Conservation (phyloP, 2,888 invertebrate genomes). For the Rhingia rostrata region DNA sequence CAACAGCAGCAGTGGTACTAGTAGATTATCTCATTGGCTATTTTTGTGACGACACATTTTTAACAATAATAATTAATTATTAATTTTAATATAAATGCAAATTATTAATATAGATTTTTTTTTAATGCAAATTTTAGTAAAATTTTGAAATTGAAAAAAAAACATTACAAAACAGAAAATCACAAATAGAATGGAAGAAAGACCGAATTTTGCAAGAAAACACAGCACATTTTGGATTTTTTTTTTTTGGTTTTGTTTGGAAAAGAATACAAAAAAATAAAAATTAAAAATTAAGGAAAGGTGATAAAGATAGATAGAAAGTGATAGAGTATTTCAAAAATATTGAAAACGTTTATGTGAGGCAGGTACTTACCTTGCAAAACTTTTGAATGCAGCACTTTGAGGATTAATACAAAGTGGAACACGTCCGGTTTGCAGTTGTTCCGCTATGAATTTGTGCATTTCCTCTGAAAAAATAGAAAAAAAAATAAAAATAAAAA, state of each 20-base stretch:
- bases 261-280: constrained; percentile 22
- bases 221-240: constrained; percentile 51
- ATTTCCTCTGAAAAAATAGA: constrained; percentile 92
- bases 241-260: constrained; percentile 15
- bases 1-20: constrained; percentile 82
- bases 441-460: constrained; percentile 99
- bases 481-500: background rate
- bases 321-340: constrained; percentile 20
- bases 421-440: constrained; percentile 96
- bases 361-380: constrained; percentile 95
- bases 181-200: constrained; percentile 41
- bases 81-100: constrained; percentile 27
- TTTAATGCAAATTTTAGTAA: background rate
- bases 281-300: constrained; percentile 33
- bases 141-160: constrained; percentile 24
- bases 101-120: constrained; percentile 23
- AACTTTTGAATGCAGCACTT: constrained; percentile 99
- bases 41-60: constrained; percentile 79
- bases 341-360: constrained; percentile 2
- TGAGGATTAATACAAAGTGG: constrained; percentile 99
- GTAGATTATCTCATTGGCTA: constrained; percentile 82
- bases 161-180: constrained; percentile 45
- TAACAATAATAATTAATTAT: constrained; percentile 70
- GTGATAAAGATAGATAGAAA: constrained; percentile 41
- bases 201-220: constrained; percentile 62